These are phyloP conservation scores for Artibeus lituratus DNA, from an alignment of 2,797 vertebrate genomes.

Conservation along the genomic window DNA sequence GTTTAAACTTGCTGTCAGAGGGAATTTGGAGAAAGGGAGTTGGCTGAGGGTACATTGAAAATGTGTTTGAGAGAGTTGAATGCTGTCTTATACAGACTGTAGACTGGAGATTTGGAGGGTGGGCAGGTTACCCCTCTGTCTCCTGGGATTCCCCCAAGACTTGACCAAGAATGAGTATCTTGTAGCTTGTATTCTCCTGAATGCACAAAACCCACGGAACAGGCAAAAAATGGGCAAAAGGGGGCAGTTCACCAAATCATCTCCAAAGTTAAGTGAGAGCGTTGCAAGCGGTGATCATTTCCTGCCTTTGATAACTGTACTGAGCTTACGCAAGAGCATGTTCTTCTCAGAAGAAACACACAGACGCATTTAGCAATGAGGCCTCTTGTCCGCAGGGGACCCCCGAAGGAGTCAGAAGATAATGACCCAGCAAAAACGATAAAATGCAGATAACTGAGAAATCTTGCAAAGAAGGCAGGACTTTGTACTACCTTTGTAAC, in stretches of 20 bases:
- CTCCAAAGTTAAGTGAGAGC: background rate
- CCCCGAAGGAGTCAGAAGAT: background rate
- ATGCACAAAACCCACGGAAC: background rate
- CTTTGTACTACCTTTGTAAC: background rate
- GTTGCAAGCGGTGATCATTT: rapidly evolving
- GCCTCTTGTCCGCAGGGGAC: background rate
- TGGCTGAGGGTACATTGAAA: background rate
- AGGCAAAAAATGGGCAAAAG: background rate
- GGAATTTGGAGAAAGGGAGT: slow-evolving; percentile 57
- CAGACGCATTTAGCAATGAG: background rate
- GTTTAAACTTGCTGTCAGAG: slow-evolving; percentile 56
- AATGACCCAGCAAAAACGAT: background rate
- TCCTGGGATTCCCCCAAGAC: background rate
- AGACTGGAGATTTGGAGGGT: background rate
- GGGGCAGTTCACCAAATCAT: background rate
- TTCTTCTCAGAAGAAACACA: background rate
- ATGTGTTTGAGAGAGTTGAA: slow-evolving; percentile 16
- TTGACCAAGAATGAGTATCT: background rate
- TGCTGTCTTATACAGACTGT: background rate
- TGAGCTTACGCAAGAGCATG: background rate
- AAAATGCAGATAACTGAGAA: background rate
- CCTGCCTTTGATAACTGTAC: background rate
- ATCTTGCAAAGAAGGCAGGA: background rate
- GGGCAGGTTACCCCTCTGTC: too few species aligned
- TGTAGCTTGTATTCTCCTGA: background rate